phyloP scores from a whole-genome alignment of 1,140 invertebrate species.

The Drosophila pandora region DNA sequence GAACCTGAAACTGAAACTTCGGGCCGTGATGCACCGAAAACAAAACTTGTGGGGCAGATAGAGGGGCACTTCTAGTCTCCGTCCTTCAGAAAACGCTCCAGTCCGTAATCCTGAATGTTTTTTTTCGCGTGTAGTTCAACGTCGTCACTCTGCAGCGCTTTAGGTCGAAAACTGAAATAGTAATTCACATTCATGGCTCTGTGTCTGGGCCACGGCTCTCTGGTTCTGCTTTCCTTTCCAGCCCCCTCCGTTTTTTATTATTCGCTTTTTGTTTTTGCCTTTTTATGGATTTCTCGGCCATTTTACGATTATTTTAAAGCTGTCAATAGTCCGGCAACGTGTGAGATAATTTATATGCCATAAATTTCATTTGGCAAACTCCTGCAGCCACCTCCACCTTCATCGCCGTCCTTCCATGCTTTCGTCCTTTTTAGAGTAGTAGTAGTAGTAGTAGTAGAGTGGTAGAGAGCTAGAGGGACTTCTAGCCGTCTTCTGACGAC shows the following conservation, averaged over 20 bases:
- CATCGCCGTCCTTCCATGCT: neutral
- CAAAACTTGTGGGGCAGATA: neutral
- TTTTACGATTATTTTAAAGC: conserved; percentile 82
- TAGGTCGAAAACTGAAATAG: conserved; percentile 72
- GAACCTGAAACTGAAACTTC: conserved; percentile 2
- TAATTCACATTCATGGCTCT: conserved; percentile 77
- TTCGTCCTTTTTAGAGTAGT: neutral
- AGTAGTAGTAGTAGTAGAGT: too few species aligned
- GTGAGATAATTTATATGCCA: conserved; percentile 83
- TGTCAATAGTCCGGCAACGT: conserved; percentile 79
- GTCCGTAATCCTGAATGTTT: neutral
- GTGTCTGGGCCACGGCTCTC: conserved; percentile 43
- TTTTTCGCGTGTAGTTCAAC: conserved; percentile 39
- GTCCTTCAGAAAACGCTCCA: neutral
- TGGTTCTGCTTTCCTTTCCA: conserved; percentile 29
- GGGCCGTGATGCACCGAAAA: neutral
- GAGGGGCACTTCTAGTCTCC: too few species aligned
- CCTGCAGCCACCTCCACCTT: conserved; percentile 9
- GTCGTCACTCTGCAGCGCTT: conserved; percentile 64
- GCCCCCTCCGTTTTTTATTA: conserved; percentile 8
- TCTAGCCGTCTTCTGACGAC: conserved; percentile 48
- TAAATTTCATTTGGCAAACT: conserved; percentile 78
- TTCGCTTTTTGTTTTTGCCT: conserved; percentile 52
- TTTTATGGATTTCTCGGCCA: conserved; percentile 79
- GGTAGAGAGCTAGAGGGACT: conserved; percentile 5